Evolutionary conservation across 2,888 invertebrate genomes (phyloP).

Genomic region (Apamea anceps): DNA sequence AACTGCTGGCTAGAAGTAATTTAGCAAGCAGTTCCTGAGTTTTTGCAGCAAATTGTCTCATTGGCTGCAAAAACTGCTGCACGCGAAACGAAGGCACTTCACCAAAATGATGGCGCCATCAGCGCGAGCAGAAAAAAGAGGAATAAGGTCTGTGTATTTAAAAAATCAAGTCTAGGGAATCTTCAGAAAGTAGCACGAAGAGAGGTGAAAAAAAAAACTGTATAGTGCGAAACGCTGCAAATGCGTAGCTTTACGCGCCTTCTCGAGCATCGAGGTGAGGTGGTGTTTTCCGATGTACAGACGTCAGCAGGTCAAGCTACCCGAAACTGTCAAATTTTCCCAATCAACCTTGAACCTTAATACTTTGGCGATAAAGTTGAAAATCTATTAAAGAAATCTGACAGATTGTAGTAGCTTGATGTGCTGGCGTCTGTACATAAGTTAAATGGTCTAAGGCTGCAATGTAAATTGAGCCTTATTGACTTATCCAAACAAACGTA

Average conservation of each 20-base stretch:
- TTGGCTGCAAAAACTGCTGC: neutral
- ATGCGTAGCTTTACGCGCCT: neutral
- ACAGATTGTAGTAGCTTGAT: too few species aligned
- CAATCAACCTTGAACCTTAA: too few species aligned
- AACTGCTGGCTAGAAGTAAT: neutral
- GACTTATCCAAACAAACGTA: conserved; percentile 8
- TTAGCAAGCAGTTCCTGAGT: neutral
- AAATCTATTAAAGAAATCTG: too few species aligned
- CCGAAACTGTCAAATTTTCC: too few species aligned
- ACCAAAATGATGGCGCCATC: neutral
- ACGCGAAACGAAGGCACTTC: neutral
- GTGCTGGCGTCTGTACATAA: too few species aligned
- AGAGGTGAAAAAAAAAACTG: neutral
- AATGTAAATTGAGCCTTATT: conserved; percentile 2
- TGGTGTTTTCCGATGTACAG: neutral
- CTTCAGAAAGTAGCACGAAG: neutral
- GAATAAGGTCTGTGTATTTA: too few species aligned
- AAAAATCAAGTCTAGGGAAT: too few species aligned
- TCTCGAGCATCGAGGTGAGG: neutral
- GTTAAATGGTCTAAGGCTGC: neutral
- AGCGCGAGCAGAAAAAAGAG: neutral
- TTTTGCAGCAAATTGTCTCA: conserved; percentile 31
- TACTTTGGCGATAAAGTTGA: too few species aligned
- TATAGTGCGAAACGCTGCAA: neutral
- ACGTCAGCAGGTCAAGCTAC: too few species aligned